These are phyloP conservation scores for Pygocentrus nattereri DNA, from an alignment of 2,797 vertebrate genomes.

Conservation along the genomic window DNA sequence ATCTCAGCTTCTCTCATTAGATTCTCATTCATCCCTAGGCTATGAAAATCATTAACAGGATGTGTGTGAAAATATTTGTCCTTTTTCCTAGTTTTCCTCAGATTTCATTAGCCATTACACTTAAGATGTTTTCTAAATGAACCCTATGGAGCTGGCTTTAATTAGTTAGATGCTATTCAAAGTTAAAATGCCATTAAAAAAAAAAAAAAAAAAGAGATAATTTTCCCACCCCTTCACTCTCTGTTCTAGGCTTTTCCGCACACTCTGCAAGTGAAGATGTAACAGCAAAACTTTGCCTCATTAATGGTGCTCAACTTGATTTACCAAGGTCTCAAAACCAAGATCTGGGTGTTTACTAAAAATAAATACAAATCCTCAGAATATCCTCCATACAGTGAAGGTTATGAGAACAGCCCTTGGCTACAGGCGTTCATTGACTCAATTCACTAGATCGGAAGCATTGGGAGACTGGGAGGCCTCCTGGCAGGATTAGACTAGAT, in stretches of 20 bases:
- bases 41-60: conserved; percentile 65
- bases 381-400: conserved; percentile 10
- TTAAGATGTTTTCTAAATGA: conserved; percentile 57
- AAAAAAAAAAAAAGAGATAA: too few relatives aligned
- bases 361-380: conserved; percentile 17
- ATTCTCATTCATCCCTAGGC: conserved; percentile 65
- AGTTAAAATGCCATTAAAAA: conserved; percentile 62
- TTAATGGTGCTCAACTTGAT: conserved; percentile 7
- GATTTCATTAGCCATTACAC: conserved; percentile 54
- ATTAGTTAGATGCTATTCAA: conserved; percentile 65
- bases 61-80: conserved; percentile 58
- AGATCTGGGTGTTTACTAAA: conserved; percentile 5
- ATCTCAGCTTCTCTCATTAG: conserved; percentile 76
- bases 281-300: conserved; percentile 33
- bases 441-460: not conserved
- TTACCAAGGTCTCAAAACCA: conserved; percentile 7
- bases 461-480: not conserved
- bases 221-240: conserved; percentile 58
- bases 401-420: conserved; percentile 38
- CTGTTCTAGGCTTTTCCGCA: conserved; percentile 15
- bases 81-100: conserved; percentile 55
- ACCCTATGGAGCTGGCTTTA: conserved; percentile 60
- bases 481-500: conserved; percentile 6
- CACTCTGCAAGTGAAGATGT: conserved; percentile 3
- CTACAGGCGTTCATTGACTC: conserved; percentile 1